These are phyloP conservation scores for Ancistrus triradiatus DNA, from an alignment of 2,113 vertebrate genomes.

Conservation along the genomic window DNA sequence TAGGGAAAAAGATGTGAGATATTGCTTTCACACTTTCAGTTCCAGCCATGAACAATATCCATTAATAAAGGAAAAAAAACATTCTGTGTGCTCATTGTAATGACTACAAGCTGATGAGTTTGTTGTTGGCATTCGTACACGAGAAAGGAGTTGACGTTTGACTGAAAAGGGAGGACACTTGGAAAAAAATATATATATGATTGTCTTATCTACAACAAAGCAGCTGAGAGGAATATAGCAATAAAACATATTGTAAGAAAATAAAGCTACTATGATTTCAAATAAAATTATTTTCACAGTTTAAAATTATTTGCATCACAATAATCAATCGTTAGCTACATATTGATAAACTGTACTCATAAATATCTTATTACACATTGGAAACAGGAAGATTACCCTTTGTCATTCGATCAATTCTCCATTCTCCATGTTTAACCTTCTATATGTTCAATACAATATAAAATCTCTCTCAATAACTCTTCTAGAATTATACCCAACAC, in stretches of 20 bases:
- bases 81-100: neutral
- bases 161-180: conserved; percentile 28
- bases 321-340: conserved; percentile 39
- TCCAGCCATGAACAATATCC: neutral
- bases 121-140: neutral
- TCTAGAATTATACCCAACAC: too few species aligned
- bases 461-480: too few species aligned
- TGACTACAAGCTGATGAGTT: neutral
- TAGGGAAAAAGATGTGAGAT: conserved; percentile 13
- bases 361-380: conserved; percentile 40
- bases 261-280: conserved; percentile 62
- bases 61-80: neutral
- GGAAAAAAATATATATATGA: conserved; percentile 6
- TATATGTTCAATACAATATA: too few species aligned
- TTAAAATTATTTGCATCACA: conserved; percentile 46
- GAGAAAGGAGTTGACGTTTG: conserved; percentile 14
- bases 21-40: conserved; percentile 36
- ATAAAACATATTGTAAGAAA: conserved; percentile 68
- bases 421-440: too few species aligned
- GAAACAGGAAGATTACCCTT: conserved; percentile 10
- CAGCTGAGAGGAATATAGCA: conserved; percentile 60
- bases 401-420: too few species aligned
- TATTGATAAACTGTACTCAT: conserved; percentile 46
- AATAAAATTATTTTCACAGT: conserved; percentile 65
- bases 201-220: conserved; percentile 50